Base-by-base conservation (phyloP, 1,140 invertebrate genomes). In the Brachionus rubens region DNA sequence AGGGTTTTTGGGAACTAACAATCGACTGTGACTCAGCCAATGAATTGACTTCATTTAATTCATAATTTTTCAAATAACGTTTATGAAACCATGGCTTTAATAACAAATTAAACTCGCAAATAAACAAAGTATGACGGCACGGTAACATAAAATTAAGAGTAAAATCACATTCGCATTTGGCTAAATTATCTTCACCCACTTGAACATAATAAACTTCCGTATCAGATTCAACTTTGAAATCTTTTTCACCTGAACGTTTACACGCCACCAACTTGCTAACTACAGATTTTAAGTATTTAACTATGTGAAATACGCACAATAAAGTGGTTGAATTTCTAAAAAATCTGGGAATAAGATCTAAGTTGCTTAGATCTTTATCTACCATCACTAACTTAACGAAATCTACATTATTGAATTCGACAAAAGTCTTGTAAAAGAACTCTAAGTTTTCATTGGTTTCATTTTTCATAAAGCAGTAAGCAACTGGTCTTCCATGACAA, bases 91-190 rank as follows among this genome's bases (percentile, higher is more conserved):
- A 30, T 9, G 3, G 7, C 26, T 62, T 40, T 14, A 62, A n/a
- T n/a, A n/a, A n/a, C n/a, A n/a, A n/a, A n/a, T n/a, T n/a, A 14
- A 62, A 40, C 26, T 62, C 28, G 26, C 56, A 62, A 62, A 62
- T 2, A 62, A 62, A 62, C 24, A 40, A 62, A 26, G 10, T 62
- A n/a, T n/a, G n/a, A n/a, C n/a, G n/a, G n/a, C n/a, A n/a, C n/a
- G n/a, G n/a, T n/a, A n/a, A n/a, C n/a, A n/a, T n/a, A n/a, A n/a
- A n/a, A n/a, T n/a, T n/a, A n/a, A n/a, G n/a, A n/a, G 47, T 50
- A 21, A 50, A 21, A 14, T 50, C 16, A 50, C 10, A 50, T 50
- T 50, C 47, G 24, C 47, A 50, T 50, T 50, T 50, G 19, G 47
- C 47, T 50, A 12, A 50, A 50, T 50, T 50, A 19, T 50, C 24